phyloP scores from a whole-genome alignment of 2,888 invertebrate species.

The Copidosoma aretas region DNA sequence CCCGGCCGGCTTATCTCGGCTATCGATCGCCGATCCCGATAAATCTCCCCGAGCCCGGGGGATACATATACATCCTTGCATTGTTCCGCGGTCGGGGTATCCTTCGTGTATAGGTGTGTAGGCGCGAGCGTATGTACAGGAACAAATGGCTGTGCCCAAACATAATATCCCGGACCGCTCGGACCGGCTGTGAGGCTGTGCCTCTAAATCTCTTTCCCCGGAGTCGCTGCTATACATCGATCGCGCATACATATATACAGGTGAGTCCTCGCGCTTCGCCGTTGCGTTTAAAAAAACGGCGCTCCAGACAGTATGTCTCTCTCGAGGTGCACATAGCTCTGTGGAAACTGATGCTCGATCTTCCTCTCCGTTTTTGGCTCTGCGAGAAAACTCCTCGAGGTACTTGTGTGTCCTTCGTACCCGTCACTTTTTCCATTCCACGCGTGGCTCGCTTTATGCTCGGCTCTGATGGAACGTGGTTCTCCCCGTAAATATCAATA shows the following conservation, averaged over 20 bases:
- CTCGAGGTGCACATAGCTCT: no score
- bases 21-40: slow-evolving; percentile 14
- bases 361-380: no score
- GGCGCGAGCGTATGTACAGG: not conserved
- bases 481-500: not conserved
- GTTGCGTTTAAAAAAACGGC: no score
- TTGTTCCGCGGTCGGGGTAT: not conserved
- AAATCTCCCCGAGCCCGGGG: slow-evolving; percentile 22
- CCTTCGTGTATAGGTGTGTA: not conserved
- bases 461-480: not conserved
- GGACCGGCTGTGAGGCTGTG: no score
- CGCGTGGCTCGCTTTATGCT: not conserved
- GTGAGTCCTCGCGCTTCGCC: no score
- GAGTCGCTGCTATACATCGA: no score
- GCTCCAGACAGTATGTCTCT: no score
- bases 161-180: no score
- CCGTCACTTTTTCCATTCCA: not conserved
- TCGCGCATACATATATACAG: no score
- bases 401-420: not conserved
- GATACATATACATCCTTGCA: not conserved
- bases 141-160: not conserved
- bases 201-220: no score
- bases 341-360: no score
- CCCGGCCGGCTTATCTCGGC: slow-evolving; percentile 16
- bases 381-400: no score